Percentiles rank a stretch among this genome's conserved stretches.
These are phyloP conservation scores for Oligia latruncula DNA, from an alignment of 2,888 invertebrate genomes.

Conservation along the genomic window DNA sequence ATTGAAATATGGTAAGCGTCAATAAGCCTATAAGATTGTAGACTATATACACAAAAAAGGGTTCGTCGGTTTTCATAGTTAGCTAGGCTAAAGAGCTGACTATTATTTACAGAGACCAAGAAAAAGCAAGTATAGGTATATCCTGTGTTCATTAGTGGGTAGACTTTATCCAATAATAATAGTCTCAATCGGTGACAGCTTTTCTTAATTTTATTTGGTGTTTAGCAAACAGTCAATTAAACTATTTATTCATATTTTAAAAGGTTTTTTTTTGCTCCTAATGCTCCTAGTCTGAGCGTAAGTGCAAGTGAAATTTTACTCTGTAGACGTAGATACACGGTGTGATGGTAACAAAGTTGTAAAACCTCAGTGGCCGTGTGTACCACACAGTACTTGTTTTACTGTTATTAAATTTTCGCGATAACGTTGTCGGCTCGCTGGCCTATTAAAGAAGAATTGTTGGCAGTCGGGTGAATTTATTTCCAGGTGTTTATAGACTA, in stretches of 20 bases:
- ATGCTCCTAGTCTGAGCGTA: background rate
- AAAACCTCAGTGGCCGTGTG: conserved; percentile 58
- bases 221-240: background rate
- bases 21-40: conserved; percentile 3
- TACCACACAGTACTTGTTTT: conserved; percentile 70
- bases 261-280: too few relatives aligned
- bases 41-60: too few relatives aligned
- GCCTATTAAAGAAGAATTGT: conserved; percentile 83
- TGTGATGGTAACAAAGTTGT: conserved; percentile 7
- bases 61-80: background rate
- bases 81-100: too few relatives aligned
- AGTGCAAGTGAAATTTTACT: background rate
- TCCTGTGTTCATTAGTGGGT: background rate
- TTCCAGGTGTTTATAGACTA: conserved; percentile 72
- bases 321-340: background rate
- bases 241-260: too few relatives aligned
- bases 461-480: conserved; percentile 78
- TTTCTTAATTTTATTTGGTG: too few relatives aligned
- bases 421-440: conserved; percentile 76
- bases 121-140: background rate
- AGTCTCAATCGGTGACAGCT: background rate
- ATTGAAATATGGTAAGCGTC: conserved; percentile 36
- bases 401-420: conserved; percentile 83
- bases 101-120: background rate
- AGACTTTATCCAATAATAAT: background rate